Evolutionary conservation across 1,140 invertebrate genomes (phyloP), one percentile per base, ranked within the genome.

Genomic region (Drosophila parvula): DNA sequence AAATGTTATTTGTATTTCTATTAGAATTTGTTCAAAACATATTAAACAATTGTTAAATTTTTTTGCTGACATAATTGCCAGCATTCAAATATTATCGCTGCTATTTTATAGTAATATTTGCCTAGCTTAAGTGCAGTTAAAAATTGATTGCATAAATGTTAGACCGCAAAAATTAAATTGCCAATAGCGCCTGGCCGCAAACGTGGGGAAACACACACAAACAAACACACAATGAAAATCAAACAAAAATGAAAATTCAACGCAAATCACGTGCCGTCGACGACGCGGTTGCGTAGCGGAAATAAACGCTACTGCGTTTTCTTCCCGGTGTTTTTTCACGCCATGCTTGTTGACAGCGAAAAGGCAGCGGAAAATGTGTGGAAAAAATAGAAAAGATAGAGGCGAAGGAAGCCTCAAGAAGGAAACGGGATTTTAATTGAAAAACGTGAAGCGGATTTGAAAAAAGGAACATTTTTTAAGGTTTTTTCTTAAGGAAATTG

Each of bases 351-450:
- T 73, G 74, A 78, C 74, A 79, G 75, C 16, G 22, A 53, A 69
- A 65, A 53, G 55, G 48, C 51, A 11, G 16, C 22, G 38, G 38
- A 57, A 55, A 74, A 65, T 65, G 41, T 18, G 38, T 4, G 27
- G 41, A 43, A 34, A 12, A 45, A n/a, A 36, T 10, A 12, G 28
- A 11, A 10, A 11, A 47, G 51, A 40, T 53, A 81, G 9, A 28
- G 16, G 30, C 7, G 18, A 38, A 44, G 10, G 40, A 11, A 30
- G 9, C 9, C 47, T 40, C 32, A 48, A 38, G 41, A 44, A 28
- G 58, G 57, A 79, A 83, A 89, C 80, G 64, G 58, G 75, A 8
- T 79, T 89, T 90, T 89, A 89, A 89, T 89, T 89, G 78, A 89
- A 90, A 85, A 90, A 90, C 85, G 85, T 81, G 85, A 63, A 53